Base-by-base conservation (phyloP, 2,888 invertebrate genomes). In the Allolobophora icterica region DNA sequence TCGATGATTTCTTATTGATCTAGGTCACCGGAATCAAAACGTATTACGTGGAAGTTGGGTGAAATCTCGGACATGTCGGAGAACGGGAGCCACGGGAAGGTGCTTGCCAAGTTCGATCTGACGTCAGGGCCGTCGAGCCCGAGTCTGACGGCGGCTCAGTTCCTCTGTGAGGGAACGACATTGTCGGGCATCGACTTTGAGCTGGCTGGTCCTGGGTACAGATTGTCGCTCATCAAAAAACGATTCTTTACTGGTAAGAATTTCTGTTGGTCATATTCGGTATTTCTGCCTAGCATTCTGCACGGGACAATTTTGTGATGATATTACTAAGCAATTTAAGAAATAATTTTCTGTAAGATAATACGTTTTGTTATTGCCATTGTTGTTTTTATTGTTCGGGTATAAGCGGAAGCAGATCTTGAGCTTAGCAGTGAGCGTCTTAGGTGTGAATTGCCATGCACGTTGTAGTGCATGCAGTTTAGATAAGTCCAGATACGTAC, bases 141-240 rank as follows among this genome's bases (percentile, higher is more conserved):
- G 8, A 92, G 90, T 84, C 19, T 91, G 94, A 97, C 99, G 94
- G 97, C 97, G 84, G 97, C 98, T 19, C 98, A 98, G 95, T 99
- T 99, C 95, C 97, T 98, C 95, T 98, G 98, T 95, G 98, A 98
- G 95, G 99, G 99, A 91, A 98, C 98, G 84, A 98, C 98, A 11
- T 96, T 99, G 89, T 99, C 99, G 30, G 99, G 98, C 91, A 97
- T 98, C 91, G 98, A 98, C 94, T 98, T 99, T 95, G 98, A 98
- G 95, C 96, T 99, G 90, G 96, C 97, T 92, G 98, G 98, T 90
- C 96, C 97, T 93, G 98, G 98, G 13, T 99, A 99, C 96, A 97
- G 99, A 93, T 96, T 99, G 93, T 99, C 99, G 91, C 97, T 99
- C 94, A 97, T 98, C 92, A 99, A 99, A 95, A 97, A 98, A 93